Evolutionary conservation across 2,888 invertebrate species (phyloP).

Genomic region (Polylopha cassiicola): DNA sequence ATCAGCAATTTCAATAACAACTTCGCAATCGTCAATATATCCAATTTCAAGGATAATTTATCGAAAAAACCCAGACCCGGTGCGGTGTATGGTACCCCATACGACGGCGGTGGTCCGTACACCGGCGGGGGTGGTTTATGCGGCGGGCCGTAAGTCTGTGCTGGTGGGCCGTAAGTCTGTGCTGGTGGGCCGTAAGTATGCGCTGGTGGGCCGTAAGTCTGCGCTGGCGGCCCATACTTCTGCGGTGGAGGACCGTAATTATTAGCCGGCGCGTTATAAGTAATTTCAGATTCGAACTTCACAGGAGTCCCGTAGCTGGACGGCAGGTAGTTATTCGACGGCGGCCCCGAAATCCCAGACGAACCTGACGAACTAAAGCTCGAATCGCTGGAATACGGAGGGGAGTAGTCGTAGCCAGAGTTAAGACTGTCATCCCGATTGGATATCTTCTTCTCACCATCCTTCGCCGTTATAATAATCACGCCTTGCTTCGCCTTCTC

Average conservation of each 20-base stretch:
- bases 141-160: constrained; percentile 56
- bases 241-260: constrained; percentile 53
- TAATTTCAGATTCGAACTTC: constrained; percentile 52
- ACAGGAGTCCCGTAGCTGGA: constrained; percentile 50
- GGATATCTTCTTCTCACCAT: constrained; percentile 67
- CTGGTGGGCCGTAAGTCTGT: constrained; percentile 65
- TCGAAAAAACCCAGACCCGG: constrained; percentile 76
- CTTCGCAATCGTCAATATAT: constrained; percentile 84
- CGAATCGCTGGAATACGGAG: constrained; percentile 50
- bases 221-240: constrained; percentile 41
- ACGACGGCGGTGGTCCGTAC: constrained; percentile 66
- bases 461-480: constrained; percentile 65
- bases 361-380: constrained; percentile 52
- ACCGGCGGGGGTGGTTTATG: constrained; percentile 46
- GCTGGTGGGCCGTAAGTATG: constrained; percentile 51
- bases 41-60: constrained; percentile 82
- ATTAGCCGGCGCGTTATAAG: constrained; percentile 52
- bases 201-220: constrained; percentile 53
- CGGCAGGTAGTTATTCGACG: constrained; percentile 41
- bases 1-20: constrained; percentile 85
- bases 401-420: constrained; percentile 63
- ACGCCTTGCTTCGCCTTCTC: constrained; percentile 66
- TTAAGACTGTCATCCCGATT: constrained; percentile 66
- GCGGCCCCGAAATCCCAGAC: constrained; percentile 34
- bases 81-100: constrained; percentile 77